Conservation (phyloP, 2,113 vertebrate genomes). For the Mustela lutreola region DNA sequence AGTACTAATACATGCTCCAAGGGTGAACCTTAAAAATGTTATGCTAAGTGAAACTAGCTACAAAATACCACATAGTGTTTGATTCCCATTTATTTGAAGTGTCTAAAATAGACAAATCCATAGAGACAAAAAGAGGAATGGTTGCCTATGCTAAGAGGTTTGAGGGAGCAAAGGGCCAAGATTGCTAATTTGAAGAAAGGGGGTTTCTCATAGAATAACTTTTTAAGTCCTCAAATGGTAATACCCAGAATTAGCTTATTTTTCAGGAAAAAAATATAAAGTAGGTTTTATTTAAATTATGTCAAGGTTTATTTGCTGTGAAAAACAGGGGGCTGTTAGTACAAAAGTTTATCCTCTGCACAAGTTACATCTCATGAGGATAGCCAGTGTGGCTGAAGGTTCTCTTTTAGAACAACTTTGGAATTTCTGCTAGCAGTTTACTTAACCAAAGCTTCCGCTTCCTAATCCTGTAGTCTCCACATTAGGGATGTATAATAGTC, state of each 20-base stretch:
- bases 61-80: not conserved
- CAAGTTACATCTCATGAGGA: not conserved
- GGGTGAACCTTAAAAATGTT: constrained; percentile 6
- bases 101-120: not conserved
- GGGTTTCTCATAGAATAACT: not conserved
- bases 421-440: not conserved
- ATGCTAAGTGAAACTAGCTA: not conserved
- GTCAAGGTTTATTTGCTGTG: constrained; percentile 43
- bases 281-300: constrained; percentile 24
- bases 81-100: not conserved
- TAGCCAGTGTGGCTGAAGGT: not conserved
- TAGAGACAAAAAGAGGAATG: not conserved
- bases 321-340: not conserved
- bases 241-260: not conserved
- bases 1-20: not conserved
- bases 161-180: not conserved
- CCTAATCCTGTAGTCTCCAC: not conserved
- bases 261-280: constrained; percentile 40
- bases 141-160: not conserved
- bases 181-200: not conserved
- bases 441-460: not conserved
- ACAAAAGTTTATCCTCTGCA: not conserved
- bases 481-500: not conserved
- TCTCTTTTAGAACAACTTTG: not conserved
- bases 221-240: not conserved